Conservation (phyloP, 1,140 invertebrate species). For the Lysiphlebus fabarum region DNA sequence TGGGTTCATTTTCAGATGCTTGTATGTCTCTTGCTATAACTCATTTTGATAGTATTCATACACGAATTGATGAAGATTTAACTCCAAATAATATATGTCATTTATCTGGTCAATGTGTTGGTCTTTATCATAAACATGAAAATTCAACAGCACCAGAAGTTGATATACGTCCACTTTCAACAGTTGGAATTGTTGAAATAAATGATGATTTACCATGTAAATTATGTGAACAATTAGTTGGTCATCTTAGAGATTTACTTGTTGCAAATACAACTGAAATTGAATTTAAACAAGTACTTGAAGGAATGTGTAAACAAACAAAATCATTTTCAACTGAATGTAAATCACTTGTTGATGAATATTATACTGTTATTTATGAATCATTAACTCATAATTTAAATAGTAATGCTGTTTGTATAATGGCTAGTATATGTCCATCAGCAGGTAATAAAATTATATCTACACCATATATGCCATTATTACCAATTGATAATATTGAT, state of each 20-base stretch:
- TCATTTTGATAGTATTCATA: slow-evolving; percentile 69
- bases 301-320: slow-evolving; percentile 78
- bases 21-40: slow-evolving; percentile 70
- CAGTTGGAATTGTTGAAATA: slow-evolving; percentile 57
- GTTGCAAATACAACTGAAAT: slow-evolving; percentile 80
- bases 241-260: slow-evolving; percentile 74
- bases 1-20: slow-evolving; percentile 72
- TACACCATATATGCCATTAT: slow-evolving; percentile 57
- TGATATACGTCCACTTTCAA: slow-evolving; percentile 58
- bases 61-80: slow-evolving; percentile 62
- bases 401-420: slow-evolving; percentile 64
- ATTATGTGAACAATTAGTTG: slow-evolving; percentile 77
- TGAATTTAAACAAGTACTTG: slow-evolving; percentile 75
- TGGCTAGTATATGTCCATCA: slow-evolving; percentile 68
- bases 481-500: slow-evolving; percentile 45
- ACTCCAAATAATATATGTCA: slow-evolving; percentile 67
- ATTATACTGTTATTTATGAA: slow-evolving; percentile 71
- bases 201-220: slow-evolving; percentile 76
- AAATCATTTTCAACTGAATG: slow-evolving; percentile 61
- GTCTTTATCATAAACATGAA: slow-evolving; percentile 65
- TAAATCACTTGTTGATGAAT: slow-evolving; percentile 68
- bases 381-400: slow-evolving; percentile 69
- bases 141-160: slow-evolving; percentile 52
- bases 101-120: slow-evolving; percentile 68
- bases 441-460: slow-evolving; percentile 29